A percentile compares a stretch with the other conserved stretches of the same genome.
These are phyloP conservation scores for Unio delphinus DNA, from an alignment of 2,888 invertebrate species.

Conservation along the genomic window DNA sequence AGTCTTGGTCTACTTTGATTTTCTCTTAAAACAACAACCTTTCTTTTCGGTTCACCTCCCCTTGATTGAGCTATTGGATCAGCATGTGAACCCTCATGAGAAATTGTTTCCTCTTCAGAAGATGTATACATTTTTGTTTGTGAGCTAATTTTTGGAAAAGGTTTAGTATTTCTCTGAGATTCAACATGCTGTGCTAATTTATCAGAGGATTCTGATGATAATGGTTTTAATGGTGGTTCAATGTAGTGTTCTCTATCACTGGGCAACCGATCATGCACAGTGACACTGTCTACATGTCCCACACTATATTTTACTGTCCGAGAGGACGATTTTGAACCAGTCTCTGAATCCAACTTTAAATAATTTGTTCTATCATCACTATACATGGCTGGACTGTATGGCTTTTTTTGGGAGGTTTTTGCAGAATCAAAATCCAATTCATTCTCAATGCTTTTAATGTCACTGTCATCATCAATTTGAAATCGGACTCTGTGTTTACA, in stretches of 20 bases:
- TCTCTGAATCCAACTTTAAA: not conserved
- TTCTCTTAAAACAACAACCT: slow-evolving; percentile 49
- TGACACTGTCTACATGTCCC: slow-evolving; percentile 17
- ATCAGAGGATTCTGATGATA: not conserved
- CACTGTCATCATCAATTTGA: slow-evolving; percentile 36
- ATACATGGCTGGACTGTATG: slow-evolving; percentile 36
- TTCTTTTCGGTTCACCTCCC: slow-evolving; percentile 22
- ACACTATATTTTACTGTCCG: slow-evolving; percentile 35
- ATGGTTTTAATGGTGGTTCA: too few relatives aligned
- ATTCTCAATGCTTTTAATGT: slow-evolving; percentile 2
- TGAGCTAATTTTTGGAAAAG: not conserved
- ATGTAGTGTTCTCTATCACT: not conserved
- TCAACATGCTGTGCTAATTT: not conserved
- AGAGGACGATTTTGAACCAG: slow-evolving; percentile 12
- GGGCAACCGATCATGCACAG: slow-evolving; percentile 19
- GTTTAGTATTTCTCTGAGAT: slow-evolving; percentile 3
- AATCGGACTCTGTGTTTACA: slow-evolving; percentile 42
- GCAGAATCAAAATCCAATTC: slow-evolving; percentile 9
- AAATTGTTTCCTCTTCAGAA: too few relatives aligned
- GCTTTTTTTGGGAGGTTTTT: slow-evolving; percentile 27
- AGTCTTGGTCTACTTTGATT: slow-evolving; percentile 33
- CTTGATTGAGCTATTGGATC: too few relatives aligned
- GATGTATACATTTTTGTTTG: too few relatives aligned
- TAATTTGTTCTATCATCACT: slow-evolving; percentile 18
- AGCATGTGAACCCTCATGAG: too few relatives aligned